Evolutionary conservation across 2,797 vertebrate genomes (phyloP).

Genomic region (Sebastes oblongus): DNA sequence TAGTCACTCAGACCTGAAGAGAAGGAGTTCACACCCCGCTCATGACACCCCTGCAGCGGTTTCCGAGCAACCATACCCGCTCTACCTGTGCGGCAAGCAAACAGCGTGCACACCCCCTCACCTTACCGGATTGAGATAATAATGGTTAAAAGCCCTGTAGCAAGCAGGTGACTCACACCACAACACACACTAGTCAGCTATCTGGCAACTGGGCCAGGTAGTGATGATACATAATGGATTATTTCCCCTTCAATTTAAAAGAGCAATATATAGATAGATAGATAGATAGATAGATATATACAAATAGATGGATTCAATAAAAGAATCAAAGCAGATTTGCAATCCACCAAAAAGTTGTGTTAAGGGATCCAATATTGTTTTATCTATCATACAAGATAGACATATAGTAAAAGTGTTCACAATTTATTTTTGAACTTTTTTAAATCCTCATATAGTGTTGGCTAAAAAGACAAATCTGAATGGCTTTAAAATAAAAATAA

Average conservation of each 20-base stretch:
- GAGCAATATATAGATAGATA: not conserved
- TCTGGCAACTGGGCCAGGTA: constrained; percentile 37
- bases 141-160: constrained; percentile 78
- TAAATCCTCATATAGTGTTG: not conserved
- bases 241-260: constrained; percentile 22
- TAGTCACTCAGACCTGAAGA: constrained; percentile 48
- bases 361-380: not conserved
- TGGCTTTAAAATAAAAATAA: not conserved
- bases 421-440: not conserved
- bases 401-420: not conserved
- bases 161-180: constrained; percentile 80
- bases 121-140: constrained; percentile 77
- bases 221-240: constrained; percentile 45
- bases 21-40: constrained; percentile 82
- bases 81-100: constrained; percentile 90
- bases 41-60: constrained; percentile 87
- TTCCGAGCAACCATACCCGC: constrained; percentile 90
- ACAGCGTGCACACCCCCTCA: constrained; percentile 77
- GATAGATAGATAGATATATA: too few relatives aligned
- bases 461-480: not conserved
- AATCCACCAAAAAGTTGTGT: not conserved
- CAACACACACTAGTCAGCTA: constrained; percentile 52
- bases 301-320: not conserved
- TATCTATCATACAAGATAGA: not conserved
- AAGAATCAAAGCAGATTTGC: not conserved